Evolutionary conservation across 2,797 vertebrate genomes (phyloP), one percentile per base, ranked within the genome.

Genomic region (Dicrostonyx torquatus): DNA sequence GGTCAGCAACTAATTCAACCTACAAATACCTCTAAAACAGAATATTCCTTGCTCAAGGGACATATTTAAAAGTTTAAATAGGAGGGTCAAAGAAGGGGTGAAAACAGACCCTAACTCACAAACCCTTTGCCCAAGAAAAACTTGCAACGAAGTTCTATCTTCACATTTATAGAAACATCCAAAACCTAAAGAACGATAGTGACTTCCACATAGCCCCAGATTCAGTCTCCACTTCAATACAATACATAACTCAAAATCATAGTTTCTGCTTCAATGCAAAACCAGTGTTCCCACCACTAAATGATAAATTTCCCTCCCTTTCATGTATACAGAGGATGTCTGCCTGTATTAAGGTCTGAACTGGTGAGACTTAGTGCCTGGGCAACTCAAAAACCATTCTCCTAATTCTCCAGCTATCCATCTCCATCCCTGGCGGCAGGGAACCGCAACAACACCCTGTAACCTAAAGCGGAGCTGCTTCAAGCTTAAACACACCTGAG

Each of bases 221-320:
- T 60, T 62, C 26, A 73, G 64, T 58, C 87, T 91, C 75, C 78
- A 90, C 29, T 91, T 92, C 89, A 91, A 89, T 48, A 80, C 43
- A 91, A 93, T 24, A 24, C 20, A 40, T 87, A 29, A 43, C 37
- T 68, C 62, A 80, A 40, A 89, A 76, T 58, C 29, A 72, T 62
- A 68, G 64, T 58, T 90, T 92, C 82, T 75, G 88, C 34, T 92
- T 93, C 89, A 89, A 87, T 43, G 77, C 37, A 91, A 94, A 97
- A 93, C 45, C 77, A 91, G 45, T 43, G 40, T 75, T 40, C 50
- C 89, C 62, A 55, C 24, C 53, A 79, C 45, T 86, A 43, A 37
- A 87, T 13, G 13, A 34, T 37, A 75, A 91, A 90, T 84, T 77
- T 64, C 93, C 66, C 72, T 70, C 66, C 83, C 82, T 87, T 84